Evolutionary conservation across 1,140 invertebrate genomes (phyloP).

Genomic region (Orchesella cincta): DNA sequence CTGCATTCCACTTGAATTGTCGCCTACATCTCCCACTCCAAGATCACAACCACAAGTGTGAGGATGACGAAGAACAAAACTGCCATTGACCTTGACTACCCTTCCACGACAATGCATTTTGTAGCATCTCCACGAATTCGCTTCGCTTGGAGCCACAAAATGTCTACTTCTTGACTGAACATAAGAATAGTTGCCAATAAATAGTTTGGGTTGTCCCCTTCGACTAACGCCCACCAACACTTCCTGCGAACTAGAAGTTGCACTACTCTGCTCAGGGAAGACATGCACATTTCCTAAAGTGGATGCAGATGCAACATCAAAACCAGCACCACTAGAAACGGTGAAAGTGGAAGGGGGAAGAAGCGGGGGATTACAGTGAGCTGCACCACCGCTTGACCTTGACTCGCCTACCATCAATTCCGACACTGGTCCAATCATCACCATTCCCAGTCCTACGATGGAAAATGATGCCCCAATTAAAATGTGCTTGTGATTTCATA

Average conservation of each 20-base stretch:
- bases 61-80: conserved; percentile 6
- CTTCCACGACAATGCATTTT: neutral
- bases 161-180: neutral
- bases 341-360: neutral
- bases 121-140: neutral
- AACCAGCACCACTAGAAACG: neutral
- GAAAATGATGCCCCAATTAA: conserved; percentile 9
- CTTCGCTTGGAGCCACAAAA: neutral
- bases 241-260: neutral
- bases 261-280: neutral
- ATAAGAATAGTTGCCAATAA: conserved; percentile 6
- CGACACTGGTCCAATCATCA: neutral
- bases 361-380: neutral
- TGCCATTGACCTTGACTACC: neutral
- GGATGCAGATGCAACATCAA: too few relatives aligned
- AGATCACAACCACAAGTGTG: neutral
- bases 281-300: too few relatives aligned
- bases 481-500: too few relatives aligned
- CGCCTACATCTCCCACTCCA: too few relatives aligned
- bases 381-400: neutral
- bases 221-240: neutral
- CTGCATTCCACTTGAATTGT: too few relatives aligned
- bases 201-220: neutral
- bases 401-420: neutral
- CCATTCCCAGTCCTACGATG: neutral